A percentile compares a stretch with the other conserved stretches of the same genome.
phyloP scores from a whole-genome alignment of 53 echinoderm and acorn worm genomes.

The Hippasteria phrygiana region DNA sequence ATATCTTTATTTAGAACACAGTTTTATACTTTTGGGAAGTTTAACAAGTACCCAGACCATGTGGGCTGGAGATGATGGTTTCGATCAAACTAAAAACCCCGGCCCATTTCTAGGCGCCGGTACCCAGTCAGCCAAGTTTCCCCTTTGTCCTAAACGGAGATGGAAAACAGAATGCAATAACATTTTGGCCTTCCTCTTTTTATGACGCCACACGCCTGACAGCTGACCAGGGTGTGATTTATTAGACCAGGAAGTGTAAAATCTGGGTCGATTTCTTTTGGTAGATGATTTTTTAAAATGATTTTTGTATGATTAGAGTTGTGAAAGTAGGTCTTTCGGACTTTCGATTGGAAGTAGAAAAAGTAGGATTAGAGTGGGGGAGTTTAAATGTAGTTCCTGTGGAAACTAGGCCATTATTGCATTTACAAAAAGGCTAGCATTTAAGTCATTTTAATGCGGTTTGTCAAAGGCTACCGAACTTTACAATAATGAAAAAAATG shows the following conservation, averaged over 20 bases:
- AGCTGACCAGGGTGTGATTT: neutral
- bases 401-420: too few relatives aligned
- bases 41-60: neutral
- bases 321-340: neutral
- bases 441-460: too few relatives aligned
- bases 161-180: neutral
- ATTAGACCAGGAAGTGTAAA: neutral
- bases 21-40: too few relatives aligned
- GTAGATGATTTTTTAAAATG: neutral
- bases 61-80: slow-evolving; percentile 2
- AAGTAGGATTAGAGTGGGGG: too few relatives aligned
- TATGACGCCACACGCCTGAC: neutral
- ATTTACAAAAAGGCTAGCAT: too few relatives aligned
- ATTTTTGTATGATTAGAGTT: neutral
- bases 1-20: too few relatives aligned
- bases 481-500: too few relatives aligned
- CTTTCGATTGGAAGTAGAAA: neutral
- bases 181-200: neutral
- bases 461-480: too few relatives aligned
- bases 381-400: too few relatives aligned
- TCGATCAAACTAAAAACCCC: neutral
- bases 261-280: neutral
- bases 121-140: neutral
- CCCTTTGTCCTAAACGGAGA: slow-evolving; percentile 11
- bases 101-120: neutral